phyloP scores from a whole-genome alignment of 2,797 vertebrate species.

The Galago senegalensis region DNA sequence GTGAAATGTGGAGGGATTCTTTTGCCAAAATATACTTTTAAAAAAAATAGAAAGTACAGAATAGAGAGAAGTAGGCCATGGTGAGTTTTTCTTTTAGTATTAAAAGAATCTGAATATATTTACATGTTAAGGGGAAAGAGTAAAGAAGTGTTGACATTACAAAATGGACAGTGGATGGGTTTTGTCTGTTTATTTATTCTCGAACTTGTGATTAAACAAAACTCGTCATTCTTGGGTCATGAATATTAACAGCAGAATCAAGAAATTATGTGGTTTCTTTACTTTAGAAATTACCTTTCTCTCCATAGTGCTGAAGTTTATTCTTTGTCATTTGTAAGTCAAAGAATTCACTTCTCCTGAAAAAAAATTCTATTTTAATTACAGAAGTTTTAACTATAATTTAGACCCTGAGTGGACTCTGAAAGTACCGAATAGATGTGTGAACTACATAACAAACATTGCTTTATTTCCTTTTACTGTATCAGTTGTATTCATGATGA shows the following conservation, averaged over 20 bases:
- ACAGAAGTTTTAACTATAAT: neutral
- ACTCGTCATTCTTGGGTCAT: neutral
- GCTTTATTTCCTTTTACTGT: neutral
- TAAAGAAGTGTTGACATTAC: neutral
- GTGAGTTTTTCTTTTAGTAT: neutral
- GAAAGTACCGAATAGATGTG: neutral
- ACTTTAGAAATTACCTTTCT: neutral
- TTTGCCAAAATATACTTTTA: slow-evolving; percentile 3
- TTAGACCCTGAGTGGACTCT: neutral
- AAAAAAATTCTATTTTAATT: slow-evolving; percentile 41
- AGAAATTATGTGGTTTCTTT: neutral
- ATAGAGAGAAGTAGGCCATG: neutral
- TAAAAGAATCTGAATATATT: neutral
- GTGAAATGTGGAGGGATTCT: neutral
- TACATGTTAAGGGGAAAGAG: neutral
- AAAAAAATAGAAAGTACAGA: neutral
- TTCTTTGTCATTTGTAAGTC: neutral
- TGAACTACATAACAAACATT: neutral
- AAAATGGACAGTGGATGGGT: neutral
- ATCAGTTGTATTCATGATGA: neutral
- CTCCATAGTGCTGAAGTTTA: neutral
- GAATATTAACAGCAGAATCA: neutral
- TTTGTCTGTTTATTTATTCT: neutral
- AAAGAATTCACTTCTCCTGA: neutral
- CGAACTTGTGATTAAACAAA: slow-evolving; percentile 25